Conservation (phyloP, 2,113 vertebrate genomes). For the Deroptyus accipitrinus region DNA sequence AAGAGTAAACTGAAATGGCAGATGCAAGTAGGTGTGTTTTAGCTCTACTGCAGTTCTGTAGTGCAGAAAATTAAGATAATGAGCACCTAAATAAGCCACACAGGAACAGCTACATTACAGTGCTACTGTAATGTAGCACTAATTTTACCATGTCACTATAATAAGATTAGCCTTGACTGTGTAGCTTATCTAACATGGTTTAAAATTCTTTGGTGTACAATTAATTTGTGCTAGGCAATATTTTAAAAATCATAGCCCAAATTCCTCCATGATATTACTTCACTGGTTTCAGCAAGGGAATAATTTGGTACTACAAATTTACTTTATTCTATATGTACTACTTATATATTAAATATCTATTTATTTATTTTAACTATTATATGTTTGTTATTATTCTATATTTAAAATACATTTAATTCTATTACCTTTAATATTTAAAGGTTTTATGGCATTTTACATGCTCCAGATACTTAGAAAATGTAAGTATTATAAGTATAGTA, state of each 20-base stretch:
- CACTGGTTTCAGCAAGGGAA: not conserved
- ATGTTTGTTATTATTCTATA: not conserved
- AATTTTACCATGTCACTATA: not conserved
- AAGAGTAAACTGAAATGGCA: slow-evolving; percentile 8
- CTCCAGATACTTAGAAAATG: not conserved
- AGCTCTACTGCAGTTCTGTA: slow-evolving; percentile 7
- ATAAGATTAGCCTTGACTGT: slow-evolving; percentile 20
- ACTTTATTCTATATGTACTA: not conserved
- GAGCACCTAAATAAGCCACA: not conserved
- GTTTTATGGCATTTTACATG: not conserved
- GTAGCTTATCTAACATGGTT: not conserved
- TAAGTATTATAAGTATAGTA: not conserved
- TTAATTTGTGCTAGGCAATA: not conserved
- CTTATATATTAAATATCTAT: not conserved
- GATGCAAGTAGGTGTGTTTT: not conserved
- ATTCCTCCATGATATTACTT: not conserved
- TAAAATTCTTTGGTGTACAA: slow-evolving; percentile 10
- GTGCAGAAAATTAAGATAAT: not conserved
- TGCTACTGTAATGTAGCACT: too few species aligned
- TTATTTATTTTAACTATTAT: not conserved
- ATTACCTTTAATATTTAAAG: not conserved
- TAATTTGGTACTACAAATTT: not conserved
- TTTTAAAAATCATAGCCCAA: not conserved
- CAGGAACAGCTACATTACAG: too few species aligned
- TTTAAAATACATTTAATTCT: not conserved